A percentile compares a stretch with the other conserved stretches of the same genome.
Evolutionary conservation across 2,888 invertebrate species (phyloP).

Genomic region (Druceiella hillmani): DNA sequence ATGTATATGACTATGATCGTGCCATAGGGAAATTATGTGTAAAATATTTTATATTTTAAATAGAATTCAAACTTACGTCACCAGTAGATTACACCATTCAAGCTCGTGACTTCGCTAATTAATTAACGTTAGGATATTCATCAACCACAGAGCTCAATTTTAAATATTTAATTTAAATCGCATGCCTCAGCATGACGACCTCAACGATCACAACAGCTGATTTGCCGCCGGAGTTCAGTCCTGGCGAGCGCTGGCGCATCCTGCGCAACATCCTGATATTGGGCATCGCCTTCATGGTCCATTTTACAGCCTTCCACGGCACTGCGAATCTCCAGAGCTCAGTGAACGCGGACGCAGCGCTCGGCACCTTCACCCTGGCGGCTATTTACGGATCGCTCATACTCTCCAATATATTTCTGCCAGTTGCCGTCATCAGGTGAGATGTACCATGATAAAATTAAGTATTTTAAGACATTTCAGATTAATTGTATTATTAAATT

Average conservation of each 20-base stretch:
- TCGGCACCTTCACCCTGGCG: conserved; percentile 79
- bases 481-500: no score
- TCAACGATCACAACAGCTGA: background rate
- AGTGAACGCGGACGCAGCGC: conserved; percentile 73
- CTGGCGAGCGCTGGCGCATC: conserved; percentile 68
- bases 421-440: conserved; percentile 77
- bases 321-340: conserved; percentile 81
- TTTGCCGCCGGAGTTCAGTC: conserved; percentile 35
- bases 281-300: conserved; percentile 84
- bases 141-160: no score
- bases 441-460: no score
- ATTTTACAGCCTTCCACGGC: conserved; percentile 89
- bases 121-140: no score
- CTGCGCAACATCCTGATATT: conserved; percentile 80
- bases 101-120: no score
- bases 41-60: no score
- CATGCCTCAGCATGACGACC: background rate
- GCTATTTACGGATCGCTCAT: conserved; percentile 85
- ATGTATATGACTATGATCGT: no score
- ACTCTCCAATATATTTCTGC: conserved; percentile 84
- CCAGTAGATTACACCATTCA: no score
- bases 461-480: no score
- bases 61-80: no score
- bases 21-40: no score
- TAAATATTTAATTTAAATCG: no score